These are phyloP conservation scores for Graphium colonna DNA, from an alignment of 2,888 invertebrate species.

Conservation along the genomic window DNA sequence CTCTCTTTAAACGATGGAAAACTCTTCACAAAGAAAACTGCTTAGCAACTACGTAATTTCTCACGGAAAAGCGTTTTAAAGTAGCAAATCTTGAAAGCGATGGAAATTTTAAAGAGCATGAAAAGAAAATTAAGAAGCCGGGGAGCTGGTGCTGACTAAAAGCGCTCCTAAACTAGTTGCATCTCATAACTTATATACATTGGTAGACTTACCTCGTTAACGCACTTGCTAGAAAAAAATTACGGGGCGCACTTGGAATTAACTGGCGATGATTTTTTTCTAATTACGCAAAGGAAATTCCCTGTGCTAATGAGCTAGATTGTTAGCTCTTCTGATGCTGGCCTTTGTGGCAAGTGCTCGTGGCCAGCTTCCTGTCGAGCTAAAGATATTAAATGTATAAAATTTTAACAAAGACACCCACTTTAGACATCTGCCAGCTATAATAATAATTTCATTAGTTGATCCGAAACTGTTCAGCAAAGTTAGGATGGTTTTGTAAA, in stretches of 20 bases:
- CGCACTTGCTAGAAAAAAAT: constrained; percentile 50
- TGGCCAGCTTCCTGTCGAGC: constrained; percentile 37
- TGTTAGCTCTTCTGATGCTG: constrained; percentile 45
- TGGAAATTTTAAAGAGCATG: constrained; percentile 67
- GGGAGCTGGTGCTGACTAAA: constrained; percentile 43
- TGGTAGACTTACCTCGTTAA: constrained; percentile 67
- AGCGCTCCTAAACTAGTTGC: constrained; percentile 53
- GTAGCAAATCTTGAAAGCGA: constrained; percentile 56
- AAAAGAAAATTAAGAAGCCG: constrained; percentile 66
- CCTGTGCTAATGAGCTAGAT: constrained; percentile 64
- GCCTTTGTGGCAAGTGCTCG: constrained; percentile 50
- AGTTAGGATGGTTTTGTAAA: background rate
- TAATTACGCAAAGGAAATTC: constrained; percentile 49
- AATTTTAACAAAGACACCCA: constrained; percentile 9
- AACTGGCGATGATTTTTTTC: constrained; percentile 53
- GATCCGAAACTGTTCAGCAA: background rate
- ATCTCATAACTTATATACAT: constrained; percentile 59
- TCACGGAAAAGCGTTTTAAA: constrained; percentile 42
- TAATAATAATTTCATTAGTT: constrained; percentile 3
- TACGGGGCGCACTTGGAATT: constrained; percentile 59
- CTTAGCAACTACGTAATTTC: constrained; percentile 46
- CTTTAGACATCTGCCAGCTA: background rate
- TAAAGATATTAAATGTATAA: constrained; percentile 33
- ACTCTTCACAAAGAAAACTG: constrained; percentile 30
- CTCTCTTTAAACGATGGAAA: constrained; percentile 11